Evolutionary conservation across 1,140 invertebrate species (phyloP).

Genomic region (Anagrus nilaparvatae): DNA sequence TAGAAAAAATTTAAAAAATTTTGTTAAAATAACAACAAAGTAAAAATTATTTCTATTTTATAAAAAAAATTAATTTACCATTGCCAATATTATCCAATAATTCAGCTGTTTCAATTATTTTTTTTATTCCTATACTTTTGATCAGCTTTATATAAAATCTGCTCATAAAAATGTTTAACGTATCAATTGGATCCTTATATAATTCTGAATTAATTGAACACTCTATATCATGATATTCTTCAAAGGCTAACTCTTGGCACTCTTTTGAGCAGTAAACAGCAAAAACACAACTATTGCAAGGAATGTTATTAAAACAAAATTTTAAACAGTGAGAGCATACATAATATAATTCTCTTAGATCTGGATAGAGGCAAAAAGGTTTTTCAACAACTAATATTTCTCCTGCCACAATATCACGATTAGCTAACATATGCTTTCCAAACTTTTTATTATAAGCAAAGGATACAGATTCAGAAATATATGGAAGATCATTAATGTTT

Average conservation of each 20-base stretch:
- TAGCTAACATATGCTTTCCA: background rate
- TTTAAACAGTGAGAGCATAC: background rate
- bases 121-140: too few species aligned
- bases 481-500: too few species aligned
- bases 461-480: background rate
- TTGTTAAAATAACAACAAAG: too few species aligned
- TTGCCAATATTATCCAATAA: too few species aligned
- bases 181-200: background rate
- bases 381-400: background rate
- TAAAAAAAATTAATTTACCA: too few species aligned
- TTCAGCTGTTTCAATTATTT: too few species aligned
- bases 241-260: background rate
- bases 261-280: background rate
- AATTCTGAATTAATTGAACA: background rate
- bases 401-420: background rate
- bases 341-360: background rate
- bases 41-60: too few species aligned
- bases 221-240: background rate
- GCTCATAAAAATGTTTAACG: too few species aligned
- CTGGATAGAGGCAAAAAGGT: background rate
- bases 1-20: too few species aligned
- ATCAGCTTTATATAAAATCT: too few species aligned
- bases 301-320: background rate
- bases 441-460: background rate
- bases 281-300: background rate